Conservation (phyloP, 2,888 invertebrate genomes). For the Netelia melanura region DNA sequence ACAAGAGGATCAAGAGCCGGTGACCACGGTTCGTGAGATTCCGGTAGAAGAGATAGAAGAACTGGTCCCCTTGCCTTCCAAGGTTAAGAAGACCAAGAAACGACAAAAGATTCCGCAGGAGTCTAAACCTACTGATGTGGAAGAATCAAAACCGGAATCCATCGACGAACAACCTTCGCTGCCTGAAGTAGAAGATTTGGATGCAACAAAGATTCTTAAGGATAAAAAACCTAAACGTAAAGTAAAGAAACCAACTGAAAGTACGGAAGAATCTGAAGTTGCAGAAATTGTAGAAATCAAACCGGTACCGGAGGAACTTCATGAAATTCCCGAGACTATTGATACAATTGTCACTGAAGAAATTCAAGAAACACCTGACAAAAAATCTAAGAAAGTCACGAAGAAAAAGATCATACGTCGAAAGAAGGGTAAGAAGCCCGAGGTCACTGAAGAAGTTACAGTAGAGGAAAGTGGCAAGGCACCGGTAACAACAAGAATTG, state of each 20-base stretch:
- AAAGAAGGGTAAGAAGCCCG: slow-evolving; percentile 66
- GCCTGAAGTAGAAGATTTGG: slow-evolving; percentile 67
- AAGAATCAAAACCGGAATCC: slow-evolving; percentile 48
- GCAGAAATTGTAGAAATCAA: slow-evolving; percentile 52
- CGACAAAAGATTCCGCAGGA: slow-evolving; percentile 74
- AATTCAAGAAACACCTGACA: slow-evolving; percentile 72
- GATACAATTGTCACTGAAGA: slow-evolving; percentile 72
- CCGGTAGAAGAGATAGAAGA: slow-evolving; percentile 73
- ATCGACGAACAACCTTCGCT: slow-evolving; percentile 74
- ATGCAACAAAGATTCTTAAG: slow-evolving; percentile 64
- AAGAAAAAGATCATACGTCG: slow-evolving; percentile 65
- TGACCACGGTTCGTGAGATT: slow-evolving; percentile 61
- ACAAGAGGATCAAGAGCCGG: slow-evolving; percentile 60
- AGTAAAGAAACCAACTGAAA: slow-evolving; percentile 72
- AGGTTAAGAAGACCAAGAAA: slow-evolving; percentile 64
- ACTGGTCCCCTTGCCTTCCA: slow-evolving; percentile 57
- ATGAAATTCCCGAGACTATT: slow-evolving; percentile 57
- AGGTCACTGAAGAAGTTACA: slow-evolving; percentile 74
- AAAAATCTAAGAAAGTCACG: slow-evolving; percentile 62
- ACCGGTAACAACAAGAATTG: slow-evolving; percentile 44
- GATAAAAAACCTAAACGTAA: slow-evolving; percentile 67
- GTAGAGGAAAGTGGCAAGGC: slow-evolving; percentile 74
- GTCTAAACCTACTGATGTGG: slow-evolving; percentile 34
- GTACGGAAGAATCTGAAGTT: slow-evolving; percentile 74
- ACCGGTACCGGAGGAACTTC: slow-evolving; percentile 62